Evolutionary conservation across 1,140 invertebrate genomes (phyloP).

Genomic region (Aleiodes sp.): DNA sequence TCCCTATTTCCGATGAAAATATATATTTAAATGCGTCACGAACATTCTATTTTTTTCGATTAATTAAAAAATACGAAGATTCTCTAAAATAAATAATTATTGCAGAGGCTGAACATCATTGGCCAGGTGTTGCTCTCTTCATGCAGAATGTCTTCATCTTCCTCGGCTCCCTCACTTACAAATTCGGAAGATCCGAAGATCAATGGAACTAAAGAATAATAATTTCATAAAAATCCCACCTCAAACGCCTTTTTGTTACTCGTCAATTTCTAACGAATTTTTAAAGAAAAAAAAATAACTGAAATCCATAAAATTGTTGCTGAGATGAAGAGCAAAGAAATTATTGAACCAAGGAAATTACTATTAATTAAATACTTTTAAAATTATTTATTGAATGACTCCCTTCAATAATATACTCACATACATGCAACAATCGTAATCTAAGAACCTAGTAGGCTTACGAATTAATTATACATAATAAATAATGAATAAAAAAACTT

Average conservation of each 20-base stretch:
- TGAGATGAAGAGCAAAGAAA: background rate
- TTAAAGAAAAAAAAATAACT: background rate
- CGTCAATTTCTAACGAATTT: background rate
- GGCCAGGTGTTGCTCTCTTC: slow-evolving; percentile 92
- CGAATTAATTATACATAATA: slow-evolving; percentile 32
- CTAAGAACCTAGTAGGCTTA: slow-evolving; percentile 22
- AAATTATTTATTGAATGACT: slow-evolving; percentile 33
- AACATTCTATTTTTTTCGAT: too few species aligned
- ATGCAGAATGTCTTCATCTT: slow-evolving; percentile 97
- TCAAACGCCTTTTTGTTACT: background rate
- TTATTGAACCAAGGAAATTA: too few species aligned
- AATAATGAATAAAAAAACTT: slow-evolving; percentile 24
- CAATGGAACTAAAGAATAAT: slow-evolving; percentile 69
- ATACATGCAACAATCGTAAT: slow-evolving; percentile 37
- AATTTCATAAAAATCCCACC: background rate
- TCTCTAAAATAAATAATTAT: too few species aligned
- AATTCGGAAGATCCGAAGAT: slow-evolving; percentile 94
- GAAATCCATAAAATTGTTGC: background rate
- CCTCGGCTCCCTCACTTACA: slow-evolving; percentile 87
- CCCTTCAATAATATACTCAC: slow-evolving; percentile 29
- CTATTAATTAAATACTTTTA: background rate
- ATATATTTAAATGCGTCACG: too few species aligned
- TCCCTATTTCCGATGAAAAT: too few species aligned
- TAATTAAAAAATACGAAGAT: too few species aligned
- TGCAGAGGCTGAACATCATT: slow-evolving; percentile 65